Evolutionary conservation across 2,113 vertebrate genomes (phyloP), one percentile per base, ranked within the genome.

Genomic region (Dromas ardeola): DNA sequence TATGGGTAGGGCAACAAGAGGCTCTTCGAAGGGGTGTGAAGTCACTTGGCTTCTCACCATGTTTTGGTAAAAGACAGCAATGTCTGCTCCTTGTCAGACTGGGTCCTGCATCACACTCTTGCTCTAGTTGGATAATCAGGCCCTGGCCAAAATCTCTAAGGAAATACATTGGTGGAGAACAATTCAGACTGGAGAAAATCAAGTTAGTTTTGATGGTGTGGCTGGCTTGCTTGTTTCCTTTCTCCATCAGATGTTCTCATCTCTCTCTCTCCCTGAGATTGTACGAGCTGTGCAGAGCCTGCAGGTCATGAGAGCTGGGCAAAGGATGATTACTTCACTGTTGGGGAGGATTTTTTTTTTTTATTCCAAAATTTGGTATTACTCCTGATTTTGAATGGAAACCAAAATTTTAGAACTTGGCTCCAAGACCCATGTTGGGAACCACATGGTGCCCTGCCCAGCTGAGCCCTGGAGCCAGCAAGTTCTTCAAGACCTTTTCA

Each of bases 21-120:
- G n/a, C 9, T 85, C 40, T 72, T 82, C 0, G 0, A 53, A 25
- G 18, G 13, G 6, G 1, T 1, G 2, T 84, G 69, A 70, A 87
- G 25, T 65, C 56, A 76, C 20, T 69, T 76, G 56, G 62, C 11
- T 92, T 58, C 71, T 80, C 50, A 16, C 30, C 5, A 17, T 25
- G 10, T 53, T 81, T 86, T 90, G 22, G 20, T 86, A 56, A 86
- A 82, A 82, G 34, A 53, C 17, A 72, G 16, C 23, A 49, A 47
- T 0, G 0, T 81, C 59, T 88, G 45, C 30, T 93, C 40, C 52
- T 74, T 70, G 56, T 45, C 69, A 81, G 1, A 38, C n/a, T 38
- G 32, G 6, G 26, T 83, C 20, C 65, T 59, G 55, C 26, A 20
- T 84, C 22, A 14, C 27, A 14, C 20, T 63, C 9, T 81, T 67